Percentiles rank a stretch among this genome's conserved stretches.
Evolutionary conservation across 2,888 invertebrate genomes (phyloP).

Genomic region (Pecten maximus): DNA sequence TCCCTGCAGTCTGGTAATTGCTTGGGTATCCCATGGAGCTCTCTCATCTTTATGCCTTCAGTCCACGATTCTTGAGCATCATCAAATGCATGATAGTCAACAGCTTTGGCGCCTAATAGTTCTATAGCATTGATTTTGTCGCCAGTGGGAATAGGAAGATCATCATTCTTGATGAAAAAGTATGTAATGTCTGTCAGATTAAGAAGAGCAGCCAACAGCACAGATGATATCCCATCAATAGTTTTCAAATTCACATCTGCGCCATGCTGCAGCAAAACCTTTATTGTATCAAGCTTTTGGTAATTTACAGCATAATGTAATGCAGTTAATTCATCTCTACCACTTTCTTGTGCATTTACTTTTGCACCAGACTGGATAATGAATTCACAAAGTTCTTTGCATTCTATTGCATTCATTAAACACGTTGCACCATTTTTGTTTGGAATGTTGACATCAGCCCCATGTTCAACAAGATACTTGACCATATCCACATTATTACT

Average conservation of each 20-base stretch:
- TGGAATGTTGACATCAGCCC: conserved; percentile 48
- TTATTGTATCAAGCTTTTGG: conserved; percentile 39
- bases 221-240: conserved; percentile 36
- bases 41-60: background rate
- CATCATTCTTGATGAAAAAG: conserved; percentile 3
- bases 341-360: conserved; percentile 41
- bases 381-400: conserved; percentile 37
- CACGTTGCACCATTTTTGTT: conserved; percentile 45
- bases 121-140: conserved; percentile 44
- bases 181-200: background rate
- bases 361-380: conserved; percentile 47
- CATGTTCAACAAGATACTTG: conserved; percentile 39
- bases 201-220: conserved; percentile 39
- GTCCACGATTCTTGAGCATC: background rate
- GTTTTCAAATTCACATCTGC: conserved; percentile 37
- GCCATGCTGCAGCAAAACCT: conserved; percentile 36
- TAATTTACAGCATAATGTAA: conserved; percentile 47
- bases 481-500: conserved; percentile 45
- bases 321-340: conserved; percentile 43
- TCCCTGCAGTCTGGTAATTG: background rate
- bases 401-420: conserved; percentile 48
- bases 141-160: background rate
- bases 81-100: conserved; percentile 36
- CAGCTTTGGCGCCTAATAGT: conserved; percentile 38
- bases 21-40: background rate